Base-by-base conservation (phyloP, 2,888 invertebrate species). In the Diaphora mendica region DNA sequence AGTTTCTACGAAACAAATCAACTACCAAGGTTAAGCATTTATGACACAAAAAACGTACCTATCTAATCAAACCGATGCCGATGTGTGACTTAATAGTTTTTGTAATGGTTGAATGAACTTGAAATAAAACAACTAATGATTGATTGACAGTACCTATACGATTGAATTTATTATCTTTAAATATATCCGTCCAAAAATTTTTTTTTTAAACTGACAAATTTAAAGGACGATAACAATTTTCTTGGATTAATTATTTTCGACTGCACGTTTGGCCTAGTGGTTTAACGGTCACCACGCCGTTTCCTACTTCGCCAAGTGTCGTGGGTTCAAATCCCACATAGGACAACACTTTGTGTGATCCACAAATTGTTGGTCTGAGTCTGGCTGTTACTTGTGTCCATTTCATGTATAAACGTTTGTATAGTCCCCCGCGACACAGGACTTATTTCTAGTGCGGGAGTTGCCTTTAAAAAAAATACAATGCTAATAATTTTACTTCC, bases 81-180 rank as follows among this genome's bases (percentile, higher is more conserved):
- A 55, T 64, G 51, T 62, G 64, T 75, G 72, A 73, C 68, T 74
- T 70, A 44, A 72, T 72, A 78, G 71, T 62, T 62, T 30, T 62
- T 62, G 7, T 30, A 17, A 62, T 30, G 62, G 62, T 74, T 68
- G 13, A 75, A 79, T 48, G 67, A 77, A 69, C 67, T 68, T 33
- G 62, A 20, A 8, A 71, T 20, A 64, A 44, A n/a, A 71, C 26
- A 8, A 1, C 13, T 3, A 69, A 17, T 67, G 75, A 69, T 74
- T 66, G 13, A 74, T 73, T 80, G 80, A 76, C 74, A 48, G 44
- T 39, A 39, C 39, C 11, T 33, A 23, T 30, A 15, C 17, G 39
- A 44, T 59, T 30, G 59, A 70, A 70, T 55, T 70, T 20, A 30
- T 26, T 59, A 39, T 69, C 30, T 5, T n/a, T 4, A 55, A 67